phyloP scores from a whole-genome alignment of 2,113 vertebrate genomes.

The Motacilla tschutschensis region DNA sequence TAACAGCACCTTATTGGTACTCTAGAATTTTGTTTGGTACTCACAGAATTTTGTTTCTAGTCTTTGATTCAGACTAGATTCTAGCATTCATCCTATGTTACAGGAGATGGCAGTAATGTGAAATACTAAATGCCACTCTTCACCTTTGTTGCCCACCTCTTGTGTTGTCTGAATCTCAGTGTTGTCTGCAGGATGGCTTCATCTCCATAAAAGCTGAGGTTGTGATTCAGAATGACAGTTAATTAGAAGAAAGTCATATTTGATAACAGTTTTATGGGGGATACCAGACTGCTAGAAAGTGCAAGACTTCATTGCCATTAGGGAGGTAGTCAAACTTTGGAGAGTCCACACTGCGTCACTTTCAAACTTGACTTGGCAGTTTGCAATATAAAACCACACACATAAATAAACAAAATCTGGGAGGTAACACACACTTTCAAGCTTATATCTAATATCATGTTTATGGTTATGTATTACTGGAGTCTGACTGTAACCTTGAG shows the following conservation, averaged over 20 bases:
- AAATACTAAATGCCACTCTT: conserved; percentile 8
- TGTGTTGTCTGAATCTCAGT: not conserved
- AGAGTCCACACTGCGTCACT: not conserved
- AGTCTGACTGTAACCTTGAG: not conserved
- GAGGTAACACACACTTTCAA: not conserved
- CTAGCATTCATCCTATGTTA: not conserved
- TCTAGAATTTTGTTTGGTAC: not conserved
- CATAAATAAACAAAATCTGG: not conserved
- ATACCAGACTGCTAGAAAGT: not conserved
- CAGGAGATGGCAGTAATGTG: not conserved
- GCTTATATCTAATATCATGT: not conserved
- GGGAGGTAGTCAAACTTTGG: not conserved
- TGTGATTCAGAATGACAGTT: not conserved
- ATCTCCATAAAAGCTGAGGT: not conserved
- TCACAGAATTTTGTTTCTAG: not conserved
- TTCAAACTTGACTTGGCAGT: not conserved
- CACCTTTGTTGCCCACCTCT: conserved; percentile 13
- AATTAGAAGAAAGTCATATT: conserved; percentile 37
- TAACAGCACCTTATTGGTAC: not conserved
- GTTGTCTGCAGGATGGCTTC: conserved; percentile 5
- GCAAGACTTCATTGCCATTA: not conserved
- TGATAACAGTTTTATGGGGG: conserved; percentile 3
- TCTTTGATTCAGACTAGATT: not conserved
- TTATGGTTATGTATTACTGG: not conserved
- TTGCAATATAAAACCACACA: not conserved